A percentile compares a stretch with the other conserved stretches of the same genome.
phyloP scores from a whole-genome alignment of 2,113 vertebrate genomes.

The Paralichthys olivaceus region DNA sequence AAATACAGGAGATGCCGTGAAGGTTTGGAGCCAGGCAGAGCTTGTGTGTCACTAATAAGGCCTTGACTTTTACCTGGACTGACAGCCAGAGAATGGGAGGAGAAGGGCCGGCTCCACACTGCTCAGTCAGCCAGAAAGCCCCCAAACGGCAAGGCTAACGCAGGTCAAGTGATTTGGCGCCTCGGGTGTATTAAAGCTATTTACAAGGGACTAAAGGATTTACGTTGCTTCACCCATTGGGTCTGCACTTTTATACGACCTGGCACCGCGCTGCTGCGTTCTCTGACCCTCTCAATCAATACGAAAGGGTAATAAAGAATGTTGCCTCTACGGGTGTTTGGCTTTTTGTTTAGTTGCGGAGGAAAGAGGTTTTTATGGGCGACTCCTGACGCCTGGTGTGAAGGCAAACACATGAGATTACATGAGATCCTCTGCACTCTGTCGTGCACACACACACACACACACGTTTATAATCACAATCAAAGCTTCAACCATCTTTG shows the following conservation, averaged over 20 bases:
- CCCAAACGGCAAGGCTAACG: constrained; percentile 80
- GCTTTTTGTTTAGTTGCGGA: constrained; percentile 68
- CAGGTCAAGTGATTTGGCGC: constrained; percentile 92
- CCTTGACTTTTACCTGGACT: constrained; percentile 86
- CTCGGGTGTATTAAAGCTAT: constrained; percentile 87
- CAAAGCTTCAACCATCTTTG: not conserved
- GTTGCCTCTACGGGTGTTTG: constrained; percentile 64
- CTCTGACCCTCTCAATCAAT: constrained; percentile 81
- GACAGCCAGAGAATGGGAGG: constrained; percentile 86
- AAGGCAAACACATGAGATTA: constrained; percentile 58
- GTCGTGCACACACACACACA: constrained; percentile 4
- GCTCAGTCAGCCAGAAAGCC: constrained; percentile 85
- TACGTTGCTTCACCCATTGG: constrained; percentile 67
- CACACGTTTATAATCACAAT: not conserved
- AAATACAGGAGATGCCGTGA: constrained; percentile 70
- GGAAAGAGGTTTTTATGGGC: constrained; percentile 64
- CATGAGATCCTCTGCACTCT: constrained; percentile 36
- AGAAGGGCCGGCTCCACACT: constrained; percentile 76
- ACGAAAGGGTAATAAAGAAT: constrained; percentile 76
- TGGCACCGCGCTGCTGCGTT: constrained; percentile 71
- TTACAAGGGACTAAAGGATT: constrained; percentile 85
- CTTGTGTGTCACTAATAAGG: constrained; percentile 81
- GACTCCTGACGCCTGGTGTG: constrained; percentile 69
- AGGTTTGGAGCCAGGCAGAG: constrained; percentile 66
- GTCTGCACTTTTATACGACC: constrained; percentile 76